phyloP scores from a whole-genome alignment of 1,140 invertebrate genomes.

The Panagrolaimus sp. region DNA sequence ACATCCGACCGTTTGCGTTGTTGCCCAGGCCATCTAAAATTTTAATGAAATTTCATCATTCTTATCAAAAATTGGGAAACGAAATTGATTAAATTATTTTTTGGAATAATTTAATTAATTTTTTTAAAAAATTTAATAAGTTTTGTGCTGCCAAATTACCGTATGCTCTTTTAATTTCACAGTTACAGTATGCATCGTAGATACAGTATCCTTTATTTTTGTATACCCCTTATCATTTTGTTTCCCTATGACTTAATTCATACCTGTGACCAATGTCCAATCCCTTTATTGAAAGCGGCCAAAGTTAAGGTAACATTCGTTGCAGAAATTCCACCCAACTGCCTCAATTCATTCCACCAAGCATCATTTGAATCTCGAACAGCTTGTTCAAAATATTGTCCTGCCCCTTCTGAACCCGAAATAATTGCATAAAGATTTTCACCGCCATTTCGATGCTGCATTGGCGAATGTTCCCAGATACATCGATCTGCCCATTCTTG shows the following conservation, averaged over 20 bases:
- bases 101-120: too few species aligned
- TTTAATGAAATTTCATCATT: too few species aligned
- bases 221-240: too few species aligned
- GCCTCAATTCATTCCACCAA: background rate
- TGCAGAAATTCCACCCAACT: background rate
- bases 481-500: slow-evolving; percentile 1
- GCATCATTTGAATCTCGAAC: background rate
- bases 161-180: too few species aligned
- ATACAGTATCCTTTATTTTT: too few species aligned
- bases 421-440: slow-evolving; percentile 12
- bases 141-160: too few species aligned
- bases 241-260: too few species aligned
- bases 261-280: slow-evolving; percentile 15
- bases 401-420: background rate
- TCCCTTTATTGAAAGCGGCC: background rate
- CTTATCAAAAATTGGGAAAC: too few species aligned
- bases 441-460: background rate
- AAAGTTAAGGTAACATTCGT: background rate
- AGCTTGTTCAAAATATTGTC: background rate
- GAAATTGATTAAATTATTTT: too few species aligned
- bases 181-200: too few species aligned
- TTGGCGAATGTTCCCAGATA: background rate
- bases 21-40: slow-evolving; percentile 7
- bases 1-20: slow-evolving; percentile 1
- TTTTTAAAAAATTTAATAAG: too few species aligned